Percentiles rank a stretch among this genome's conserved stretches.
Conservation (phyloP, 2,888 invertebrate genomes). For the Vanessa cardui region DNA sequence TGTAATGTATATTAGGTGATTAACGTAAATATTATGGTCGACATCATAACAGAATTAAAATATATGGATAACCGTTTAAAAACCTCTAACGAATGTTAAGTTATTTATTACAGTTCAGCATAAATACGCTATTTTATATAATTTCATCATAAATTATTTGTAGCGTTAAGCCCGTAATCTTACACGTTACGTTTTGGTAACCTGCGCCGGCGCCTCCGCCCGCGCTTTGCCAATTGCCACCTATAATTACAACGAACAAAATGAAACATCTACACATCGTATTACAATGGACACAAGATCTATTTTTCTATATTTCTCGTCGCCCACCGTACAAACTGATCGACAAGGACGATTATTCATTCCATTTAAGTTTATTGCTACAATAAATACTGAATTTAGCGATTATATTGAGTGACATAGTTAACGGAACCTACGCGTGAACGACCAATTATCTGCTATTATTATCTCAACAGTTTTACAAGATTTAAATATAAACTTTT, state of each 20-base stretch:
- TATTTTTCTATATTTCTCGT: conserved; percentile 2
- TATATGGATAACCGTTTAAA: not conserved
- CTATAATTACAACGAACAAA: conserved; percentile 14
- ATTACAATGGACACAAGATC: conserved; percentile 4
- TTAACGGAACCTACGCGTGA: conserved; percentile 30
- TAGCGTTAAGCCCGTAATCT: not conserved
- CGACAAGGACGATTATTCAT: conserved; percentile 31
- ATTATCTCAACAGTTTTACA: conserved; percentile 16
- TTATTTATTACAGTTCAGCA: too few species aligned
- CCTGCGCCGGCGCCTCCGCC: conserved; percentile 38
- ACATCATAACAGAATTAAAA: too few species aligned
- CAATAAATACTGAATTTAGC: conserved; percentile 38
- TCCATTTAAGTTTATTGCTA: conserved; percentile 31
- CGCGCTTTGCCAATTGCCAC: conserved; percentile 13
- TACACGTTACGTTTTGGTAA: conserved; percentile 8
- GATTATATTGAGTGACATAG: conserved; percentile 36
- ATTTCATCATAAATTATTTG: conserved; percentile 4
- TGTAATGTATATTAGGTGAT: too few species aligned
- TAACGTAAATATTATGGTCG: too few species aligned
- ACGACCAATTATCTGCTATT: conserved; percentile 19
- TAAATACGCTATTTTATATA: not conserved
- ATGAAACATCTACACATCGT: conserved; percentile 15
- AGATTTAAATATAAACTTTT: not conserved
- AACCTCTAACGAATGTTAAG: not conserved
- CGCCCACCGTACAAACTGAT: conserved; percentile 8